Conservation (phyloP, 2,888 invertebrate species). For the Melangyna quadrimaculata region DNA sequence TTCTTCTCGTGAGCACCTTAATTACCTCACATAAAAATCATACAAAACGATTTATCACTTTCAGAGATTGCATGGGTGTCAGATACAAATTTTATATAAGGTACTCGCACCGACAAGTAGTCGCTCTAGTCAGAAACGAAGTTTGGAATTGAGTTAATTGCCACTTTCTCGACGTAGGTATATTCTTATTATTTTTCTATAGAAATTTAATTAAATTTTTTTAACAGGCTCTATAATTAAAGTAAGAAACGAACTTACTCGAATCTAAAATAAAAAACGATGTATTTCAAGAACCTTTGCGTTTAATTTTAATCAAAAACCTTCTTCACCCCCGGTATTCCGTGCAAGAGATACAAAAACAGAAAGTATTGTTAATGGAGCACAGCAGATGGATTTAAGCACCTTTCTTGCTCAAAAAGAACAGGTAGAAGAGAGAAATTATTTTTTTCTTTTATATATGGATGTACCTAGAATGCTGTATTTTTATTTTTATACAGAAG, state of each 20-base stretch:
- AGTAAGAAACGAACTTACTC: slow-evolving; percentile 43
- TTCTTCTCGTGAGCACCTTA: slow-evolving; percentile 21
- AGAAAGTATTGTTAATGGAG: not conserved
- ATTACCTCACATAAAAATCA: slow-evolving; percentile 1
- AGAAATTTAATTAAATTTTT: not conserved
- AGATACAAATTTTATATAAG: slow-evolving; percentile 16
- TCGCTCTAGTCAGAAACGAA: not conserved
- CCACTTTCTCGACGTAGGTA: slow-evolving; percentile 11
- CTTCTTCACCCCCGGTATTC: slow-evolving; percentile 45
- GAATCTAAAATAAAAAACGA: not conserved
- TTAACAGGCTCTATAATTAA: slow-evolving; percentile 24
- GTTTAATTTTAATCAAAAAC: slow-evolving; percentile 52
- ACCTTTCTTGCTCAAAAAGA: slow-evolving; percentile 49
- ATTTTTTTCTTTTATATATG: not conserved
- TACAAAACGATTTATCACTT: not conserved
- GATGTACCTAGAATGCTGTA: not conserved
- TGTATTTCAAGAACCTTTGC: slow-evolving; percentile 24
- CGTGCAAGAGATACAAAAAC: slow-evolving; percentile 19
- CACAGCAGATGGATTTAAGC: slow-evolving; percentile 41
- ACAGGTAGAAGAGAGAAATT: slow-evolving; percentile 51
- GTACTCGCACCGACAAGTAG: not conserved
- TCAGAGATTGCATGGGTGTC: slow-evolving; percentile 19
- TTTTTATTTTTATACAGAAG: not conserved
- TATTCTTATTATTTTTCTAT: not conserved
- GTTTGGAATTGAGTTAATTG: slow-evolving; percentile 28